These are phyloP conservation scores for Macroglossus sobrinus DNA, from an alignment of 2,113 vertebrate genomes.

Conservation along the genomic window DNA sequence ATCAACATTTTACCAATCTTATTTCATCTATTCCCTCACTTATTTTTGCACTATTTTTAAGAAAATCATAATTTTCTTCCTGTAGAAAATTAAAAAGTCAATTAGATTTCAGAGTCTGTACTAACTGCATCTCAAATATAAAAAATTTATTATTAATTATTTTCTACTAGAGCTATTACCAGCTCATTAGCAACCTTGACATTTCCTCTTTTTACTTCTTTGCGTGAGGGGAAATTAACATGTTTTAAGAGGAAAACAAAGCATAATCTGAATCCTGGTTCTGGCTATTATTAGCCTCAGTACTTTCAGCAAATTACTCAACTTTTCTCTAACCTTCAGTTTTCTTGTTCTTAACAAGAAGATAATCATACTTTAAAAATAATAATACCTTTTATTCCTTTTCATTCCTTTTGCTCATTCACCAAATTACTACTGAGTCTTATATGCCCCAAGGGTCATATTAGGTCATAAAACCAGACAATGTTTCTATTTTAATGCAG, in stretches of 20 bases:
- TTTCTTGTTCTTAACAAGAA: neutral
- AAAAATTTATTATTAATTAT: conserved; percentile 25
- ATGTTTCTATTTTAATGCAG: conserved; percentile 13
- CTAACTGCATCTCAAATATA: conserved; percentile 23
- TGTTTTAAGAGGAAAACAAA: conserved; percentile 26
- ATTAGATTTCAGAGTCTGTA: conserved; percentile 11
- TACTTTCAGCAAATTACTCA: neutral
- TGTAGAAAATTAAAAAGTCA: conserved; percentile 32
- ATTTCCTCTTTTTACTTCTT: neutral
- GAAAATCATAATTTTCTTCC: conserved; percentile 30
- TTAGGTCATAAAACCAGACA: neutral
- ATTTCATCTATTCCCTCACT: neutral
- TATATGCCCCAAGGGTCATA: neutral
- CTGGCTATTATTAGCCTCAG: conserved; percentile 7
- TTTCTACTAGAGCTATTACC: neutral
- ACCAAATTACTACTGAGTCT: neutral
- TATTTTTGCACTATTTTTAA: conserved; percentile 46
- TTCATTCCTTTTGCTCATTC: conserved; percentile 25
- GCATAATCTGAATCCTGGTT: conserved; percentile 13
- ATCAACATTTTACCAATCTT: conserved; percentile 32
- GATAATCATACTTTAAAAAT: neutral
- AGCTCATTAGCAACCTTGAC: neutral
- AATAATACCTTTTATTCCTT: neutral
- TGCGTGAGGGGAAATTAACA: neutral
- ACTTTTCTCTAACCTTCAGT: conserved; percentile 5